Conservation (phyloP, 1,140 invertebrate genomes). For the Penaeus vannamei region DNA sequence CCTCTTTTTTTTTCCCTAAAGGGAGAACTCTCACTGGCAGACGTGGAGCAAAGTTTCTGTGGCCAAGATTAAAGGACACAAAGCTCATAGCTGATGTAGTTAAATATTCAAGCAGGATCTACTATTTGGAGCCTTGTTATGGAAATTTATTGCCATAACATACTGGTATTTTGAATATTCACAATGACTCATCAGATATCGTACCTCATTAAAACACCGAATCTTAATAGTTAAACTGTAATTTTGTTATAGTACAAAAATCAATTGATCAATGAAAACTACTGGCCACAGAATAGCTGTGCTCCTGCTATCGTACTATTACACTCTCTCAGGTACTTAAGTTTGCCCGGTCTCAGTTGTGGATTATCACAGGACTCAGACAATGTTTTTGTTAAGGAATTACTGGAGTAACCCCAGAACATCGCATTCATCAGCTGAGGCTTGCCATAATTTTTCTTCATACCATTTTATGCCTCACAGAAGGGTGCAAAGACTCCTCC, state of each 20-base stretch:
- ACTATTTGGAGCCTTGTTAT: too few species aligned
- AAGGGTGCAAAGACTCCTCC: slow-evolving; percentile 49
- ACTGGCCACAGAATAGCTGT: slow-evolving; percentile 48
- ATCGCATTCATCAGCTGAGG: slow-evolving; percentile 59
- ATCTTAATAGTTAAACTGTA: too few species aligned
- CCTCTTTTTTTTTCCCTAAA: slow-evolving; percentile 39
- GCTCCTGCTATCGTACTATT: slow-evolving; percentile 63
- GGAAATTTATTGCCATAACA: too few species aligned
- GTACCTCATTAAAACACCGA: too few species aligned
- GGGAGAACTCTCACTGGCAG: slow-evolving; percentile 37
- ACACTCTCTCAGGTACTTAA: slow-evolving; percentile 65
- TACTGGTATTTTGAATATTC: too few species aligned
- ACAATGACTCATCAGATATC: too few species aligned
- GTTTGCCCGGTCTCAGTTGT: slow-evolving; percentile 60
- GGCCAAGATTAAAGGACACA: neutral
- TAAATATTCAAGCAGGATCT: too few species aligned
- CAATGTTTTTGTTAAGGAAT: slow-evolving; percentile 56
- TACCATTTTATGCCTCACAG: slow-evolving; percentile 46
- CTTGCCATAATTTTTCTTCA: slow-evolving; percentile 56
- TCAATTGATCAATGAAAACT: neutral
- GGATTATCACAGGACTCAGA: slow-evolving; percentile 65
- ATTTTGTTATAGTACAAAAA: too few species aligned
- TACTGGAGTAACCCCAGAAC: slow-evolving; percentile 25
- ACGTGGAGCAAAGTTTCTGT: slow-evolving; percentile 47
- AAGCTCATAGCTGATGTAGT: too few species aligned